Percentiles rank a stretch among this genome's conserved stretches.
Evolutionary conservation across 2,797 vertebrate species (phyloP).

Genomic region (Sphenopsis melanotis): DNA sequence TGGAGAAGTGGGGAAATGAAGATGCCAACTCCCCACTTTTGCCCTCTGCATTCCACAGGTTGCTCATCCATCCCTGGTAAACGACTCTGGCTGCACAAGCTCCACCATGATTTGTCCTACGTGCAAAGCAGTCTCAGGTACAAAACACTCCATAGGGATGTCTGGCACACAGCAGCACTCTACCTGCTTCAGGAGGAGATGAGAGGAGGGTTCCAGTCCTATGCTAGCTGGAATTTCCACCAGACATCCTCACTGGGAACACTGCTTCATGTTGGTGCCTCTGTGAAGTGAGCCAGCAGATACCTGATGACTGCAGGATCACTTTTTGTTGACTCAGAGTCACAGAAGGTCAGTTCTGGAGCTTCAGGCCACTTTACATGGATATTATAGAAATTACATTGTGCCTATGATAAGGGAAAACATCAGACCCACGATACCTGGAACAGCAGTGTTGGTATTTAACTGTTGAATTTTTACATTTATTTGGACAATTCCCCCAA

Average conservation of each 20-base stretch:
- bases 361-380: not conserved
- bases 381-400: not conserved
- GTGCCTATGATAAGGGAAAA: not conserved
- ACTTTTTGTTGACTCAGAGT: not conserved
- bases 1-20: not conserved
- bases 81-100: not conserved
- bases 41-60: not conserved
- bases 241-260: not conserved
- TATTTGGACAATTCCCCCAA: not conserved
- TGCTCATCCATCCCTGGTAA: not conserved
- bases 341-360: not conserved
- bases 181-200: not conserved
- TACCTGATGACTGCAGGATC: not conserved
- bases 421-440: not conserved
- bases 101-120: not conserved
- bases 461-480: not conserved
- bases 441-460: not conserved
- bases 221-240: not conserved
- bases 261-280: accelerated
- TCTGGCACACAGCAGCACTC: not conserved
- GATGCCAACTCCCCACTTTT: not conserved
- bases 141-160: not conserved
- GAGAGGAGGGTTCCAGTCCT: not conserved
- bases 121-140: not conserved
- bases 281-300: accelerated